These are phyloP conservation scores for Fragum fragum DNA, from an alignment of 2,888 invertebrate genomes.

Conservation along the genomic window DNA sequence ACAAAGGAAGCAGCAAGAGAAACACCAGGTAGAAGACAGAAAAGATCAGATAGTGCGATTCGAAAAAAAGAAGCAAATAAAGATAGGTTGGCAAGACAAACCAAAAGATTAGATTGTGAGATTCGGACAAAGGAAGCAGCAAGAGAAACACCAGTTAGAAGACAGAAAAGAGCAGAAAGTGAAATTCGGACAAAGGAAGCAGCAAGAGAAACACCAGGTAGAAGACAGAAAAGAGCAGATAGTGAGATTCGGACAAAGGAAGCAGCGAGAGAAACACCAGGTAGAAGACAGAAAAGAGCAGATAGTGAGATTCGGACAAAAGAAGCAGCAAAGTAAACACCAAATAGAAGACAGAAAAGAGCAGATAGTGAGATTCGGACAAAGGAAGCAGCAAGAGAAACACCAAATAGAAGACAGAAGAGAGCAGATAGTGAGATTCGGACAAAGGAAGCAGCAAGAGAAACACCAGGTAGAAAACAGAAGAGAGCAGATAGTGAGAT, in stretches of 20 bases:
- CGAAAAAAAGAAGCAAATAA: conserved; percentile 4
- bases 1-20: conserved; percentile 19
- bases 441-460: conserved; percentile 13
- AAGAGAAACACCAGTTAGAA: conserved; percentile 8
- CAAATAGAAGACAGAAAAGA: conserved; percentile 8
- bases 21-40: neutral
- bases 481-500: conserved; percentile 17
- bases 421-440: conserved; percentile 15
- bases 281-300: neutral
- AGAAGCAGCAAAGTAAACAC: neutral
- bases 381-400: conserved; percentile 20
- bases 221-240: neutral
- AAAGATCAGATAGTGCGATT: conserved; percentile 4
- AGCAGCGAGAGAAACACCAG: conserved; percentile 1
- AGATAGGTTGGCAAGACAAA: neutral
- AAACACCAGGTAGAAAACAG: conserved; percentile 4
- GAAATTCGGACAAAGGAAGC: conserved; percentile 8
- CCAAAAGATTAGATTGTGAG: neutral
- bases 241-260: conserved; percentile 2
- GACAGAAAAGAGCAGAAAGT: conserved; percentile 14
- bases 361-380: conserved; percentile 9
- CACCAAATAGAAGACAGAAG: neutral
- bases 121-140: conserved; percentile 13
- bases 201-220: neutral
- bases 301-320: conserved; percentile 13